These are phyloP conservation scores for Archaeoteleia sp. DNA, from an alignment of 2,888 invertebrate species.

Conservation along the genomic window DNA sequence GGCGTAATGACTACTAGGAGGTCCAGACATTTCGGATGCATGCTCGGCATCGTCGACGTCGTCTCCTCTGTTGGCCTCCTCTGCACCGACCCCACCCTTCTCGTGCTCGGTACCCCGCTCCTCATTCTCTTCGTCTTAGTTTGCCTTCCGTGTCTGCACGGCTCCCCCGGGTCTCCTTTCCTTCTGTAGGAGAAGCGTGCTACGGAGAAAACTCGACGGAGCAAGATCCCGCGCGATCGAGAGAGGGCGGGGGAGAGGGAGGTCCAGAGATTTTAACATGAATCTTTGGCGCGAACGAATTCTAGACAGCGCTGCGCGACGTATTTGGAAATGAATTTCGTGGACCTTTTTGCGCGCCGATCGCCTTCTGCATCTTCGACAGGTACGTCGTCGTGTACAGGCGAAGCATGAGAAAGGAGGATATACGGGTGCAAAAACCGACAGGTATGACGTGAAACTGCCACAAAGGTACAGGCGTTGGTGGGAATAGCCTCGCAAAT, in stretches of 20 bases:
- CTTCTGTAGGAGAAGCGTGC: slow-evolving; percentile 30
- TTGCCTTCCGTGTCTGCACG: slow-evolving; percentile 41
- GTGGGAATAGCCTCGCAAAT: slow-evolving; percentile 52
- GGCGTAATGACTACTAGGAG: slow-evolving; percentile 63
- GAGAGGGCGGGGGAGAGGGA: slow-evolving; percentile 11
- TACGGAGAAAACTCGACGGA: slow-evolving; percentile 45
- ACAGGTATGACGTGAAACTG: slow-evolving; percentile 43
- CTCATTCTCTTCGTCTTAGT: slow-evolving; percentile 36
- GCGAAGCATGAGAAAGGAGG: slow-evolving; percentile 34
- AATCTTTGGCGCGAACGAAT: slow-evolving; percentile 68
- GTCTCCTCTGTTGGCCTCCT: slow-evolving; percentile 32
- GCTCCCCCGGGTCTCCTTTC: slow-evolving; percentile 42
- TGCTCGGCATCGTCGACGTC: slow-evolving; percentile 51
- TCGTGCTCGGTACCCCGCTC: slow-evolving; percentile 9
- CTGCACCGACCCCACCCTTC: slow-evolving; percentile 34
- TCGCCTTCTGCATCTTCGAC: slow-evolving; percentile 45
- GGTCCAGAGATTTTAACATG: slow-evolving; percentile 63
- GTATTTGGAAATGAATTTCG: slow-evolving; percentile 69
- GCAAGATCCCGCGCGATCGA: slow-evolving; percentile 31
- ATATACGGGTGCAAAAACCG: slow-evolving; percentile 47
- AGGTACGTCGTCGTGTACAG: slow-evolving; percentile 22
- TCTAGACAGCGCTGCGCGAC: slow-evolving; percentile 63
- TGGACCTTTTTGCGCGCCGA: slow-evolving; percentile 57
- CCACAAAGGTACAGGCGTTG: slow-evolving; percentile 38
- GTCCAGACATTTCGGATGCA: slow-evolving; percentile 56